Conservation (phyloP, 2,888 invertebrate species). For the Vandiemenella viatica region DNA sequence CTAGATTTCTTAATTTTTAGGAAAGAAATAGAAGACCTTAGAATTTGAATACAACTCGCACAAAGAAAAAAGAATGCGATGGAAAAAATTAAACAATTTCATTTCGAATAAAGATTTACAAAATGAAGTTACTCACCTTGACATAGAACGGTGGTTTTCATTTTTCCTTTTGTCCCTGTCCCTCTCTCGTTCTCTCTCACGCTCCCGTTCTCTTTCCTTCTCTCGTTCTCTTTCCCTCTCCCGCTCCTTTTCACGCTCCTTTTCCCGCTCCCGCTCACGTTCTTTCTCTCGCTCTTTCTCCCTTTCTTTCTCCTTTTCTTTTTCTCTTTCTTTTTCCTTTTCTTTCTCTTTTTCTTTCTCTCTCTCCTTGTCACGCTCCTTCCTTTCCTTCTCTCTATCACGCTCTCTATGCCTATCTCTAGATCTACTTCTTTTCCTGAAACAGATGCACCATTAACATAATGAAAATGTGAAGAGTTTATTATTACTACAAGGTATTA, state of each 20-base stretch:
- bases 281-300: conserved; percentile 17
- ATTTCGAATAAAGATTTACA: too few relatives aligned
- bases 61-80: too few relatives aligned
- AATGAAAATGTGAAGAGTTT: neutral
- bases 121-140: too few relatives aligned
- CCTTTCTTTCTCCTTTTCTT: conserved; percentile 25
- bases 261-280: conserved; percentile 15
- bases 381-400: conserved; percentile 18
- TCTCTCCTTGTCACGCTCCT: conserved; percentile 19
- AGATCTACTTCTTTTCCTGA: conserved; percentile 10
- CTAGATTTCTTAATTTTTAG: too few relatives aligned
- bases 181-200: neutral
- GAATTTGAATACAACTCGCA: too few relatives aligned
- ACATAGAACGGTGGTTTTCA: too few relatives aligned
- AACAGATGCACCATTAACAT: neutral
- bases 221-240: conserved; percentile 28
- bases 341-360: conserved; percentile 26
- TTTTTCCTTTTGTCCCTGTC: too few relatives aligned
- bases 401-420: conserved; percentile 8
- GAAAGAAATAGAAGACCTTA: too few relatives aligned
- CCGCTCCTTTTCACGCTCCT: conserved; percentile 24
- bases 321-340: conserved; percentile 17
- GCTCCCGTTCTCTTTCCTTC: neutral
- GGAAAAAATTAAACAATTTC: too few relatives aligned
- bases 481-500: neutral